phyloP scores from a whole-genome alignment of 2,113 vertebrate genomes.

The Sinocyclocheilus anshuiensis region DNA sequence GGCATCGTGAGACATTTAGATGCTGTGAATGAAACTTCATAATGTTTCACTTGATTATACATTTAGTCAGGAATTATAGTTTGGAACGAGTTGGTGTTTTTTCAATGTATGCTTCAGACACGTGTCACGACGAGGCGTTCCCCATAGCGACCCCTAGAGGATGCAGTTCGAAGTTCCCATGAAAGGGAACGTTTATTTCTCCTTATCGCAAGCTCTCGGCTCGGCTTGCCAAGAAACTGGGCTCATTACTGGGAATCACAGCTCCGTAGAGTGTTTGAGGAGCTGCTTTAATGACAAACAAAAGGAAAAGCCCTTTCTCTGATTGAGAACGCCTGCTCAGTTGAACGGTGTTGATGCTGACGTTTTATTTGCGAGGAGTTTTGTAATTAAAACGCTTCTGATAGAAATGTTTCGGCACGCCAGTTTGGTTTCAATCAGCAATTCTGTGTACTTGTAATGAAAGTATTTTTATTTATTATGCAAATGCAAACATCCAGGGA shows the following conservation, averaged over 20 bases:
- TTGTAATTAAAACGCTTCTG: constrained; percentile 28
- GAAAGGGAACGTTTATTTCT: constrained; percentile 32
- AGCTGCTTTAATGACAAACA: constrained; percentile 46
- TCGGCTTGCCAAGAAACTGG: background rate
- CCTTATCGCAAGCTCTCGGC: background rate
- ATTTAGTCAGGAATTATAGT: no score
- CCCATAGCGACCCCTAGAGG: no score
- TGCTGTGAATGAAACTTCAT: no score
- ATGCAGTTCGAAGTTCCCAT: no score
- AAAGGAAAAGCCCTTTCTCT: constrained; percentile 26
- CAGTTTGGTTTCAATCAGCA: background rate
- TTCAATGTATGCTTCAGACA: no score
- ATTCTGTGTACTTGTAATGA: background rate
- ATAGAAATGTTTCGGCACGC: background rate
- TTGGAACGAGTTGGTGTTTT: no score
- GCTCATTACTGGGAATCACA: constrained; percentile 42
- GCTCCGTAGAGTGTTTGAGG: background rate
- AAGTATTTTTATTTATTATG: background rate
- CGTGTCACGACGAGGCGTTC: no score
- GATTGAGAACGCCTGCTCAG: constrained; percentile 30
- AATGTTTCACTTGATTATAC: no score
- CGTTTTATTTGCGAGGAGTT: constrained; percentile 44
- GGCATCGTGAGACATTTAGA: no score
- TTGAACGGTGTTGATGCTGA: constrained; percentile 25
- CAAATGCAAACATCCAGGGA: background rate